phyloP scores from a whole-genome alignment of 2,888 invertebrate genomes.

The Drosophila colorata region DNA sequence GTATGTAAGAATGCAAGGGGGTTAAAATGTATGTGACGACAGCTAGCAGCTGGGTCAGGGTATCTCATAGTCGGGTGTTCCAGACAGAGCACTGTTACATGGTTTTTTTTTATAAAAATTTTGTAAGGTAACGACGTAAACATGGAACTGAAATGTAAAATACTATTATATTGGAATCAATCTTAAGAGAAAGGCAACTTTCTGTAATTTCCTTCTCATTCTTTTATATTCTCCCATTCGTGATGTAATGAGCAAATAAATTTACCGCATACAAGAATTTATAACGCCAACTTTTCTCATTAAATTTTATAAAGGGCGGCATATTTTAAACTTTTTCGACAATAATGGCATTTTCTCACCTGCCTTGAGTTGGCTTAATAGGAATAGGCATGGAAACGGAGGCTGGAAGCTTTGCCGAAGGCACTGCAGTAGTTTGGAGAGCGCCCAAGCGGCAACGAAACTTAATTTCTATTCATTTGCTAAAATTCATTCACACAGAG shows the following conservation, averaged over 20 bases:
- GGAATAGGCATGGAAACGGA: neutral
- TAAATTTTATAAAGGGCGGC: slow-evolving; percentile 80
- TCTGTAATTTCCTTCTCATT: neutral
- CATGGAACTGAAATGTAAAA: slow-evolving; percentile 1
- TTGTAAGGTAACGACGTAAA: no score
- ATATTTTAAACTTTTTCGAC: slow-evolving; percentile 81
- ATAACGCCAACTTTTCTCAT: slow-evolving; percentile 80
- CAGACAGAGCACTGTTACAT: no score
- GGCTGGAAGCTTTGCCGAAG: slow-evolving; percentile 21
- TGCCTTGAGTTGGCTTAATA: slow-evolving; percentile 30
- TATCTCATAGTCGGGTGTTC: no score
- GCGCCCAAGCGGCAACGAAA: slow-evolving; percentile 78
- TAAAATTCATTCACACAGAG: slow-evolving; percentile 70
- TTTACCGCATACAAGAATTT: slow-evolving; percentile 79
- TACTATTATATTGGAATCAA: slow-evolving; percentile 10
- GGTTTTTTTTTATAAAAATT: no score
- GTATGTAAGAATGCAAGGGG: no score
- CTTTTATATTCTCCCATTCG: slow-evolving; percentile 5
- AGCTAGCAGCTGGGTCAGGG: no score
- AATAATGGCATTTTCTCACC: slow-evolving; percentile 79
- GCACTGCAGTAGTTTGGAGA: slow-evolving; percentile 72
- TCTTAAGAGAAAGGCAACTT: slow-evolving; percentile 9
- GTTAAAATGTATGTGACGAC: no score
- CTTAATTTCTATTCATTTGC: slow-evolving; percentile 81
- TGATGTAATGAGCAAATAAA: slow-evolving; percentile 69